Percentiles rank a stretch among this genome's conserved stretches.
Conservation (phyloP, 1,140 invertebrate genomes). For the Dufourea novaeangliae region DNA sequence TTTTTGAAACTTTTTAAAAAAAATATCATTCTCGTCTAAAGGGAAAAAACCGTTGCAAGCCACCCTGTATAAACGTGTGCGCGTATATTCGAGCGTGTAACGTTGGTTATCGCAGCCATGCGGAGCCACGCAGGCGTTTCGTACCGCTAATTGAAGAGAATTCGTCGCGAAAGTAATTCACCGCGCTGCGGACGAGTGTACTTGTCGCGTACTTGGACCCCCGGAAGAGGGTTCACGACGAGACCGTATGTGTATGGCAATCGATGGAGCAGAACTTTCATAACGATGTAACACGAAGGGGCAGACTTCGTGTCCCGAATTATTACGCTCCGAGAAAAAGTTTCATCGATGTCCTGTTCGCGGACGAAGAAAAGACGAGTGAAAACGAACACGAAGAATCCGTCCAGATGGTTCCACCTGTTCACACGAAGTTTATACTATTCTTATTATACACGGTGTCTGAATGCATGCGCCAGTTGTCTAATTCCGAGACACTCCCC, state of each 20-base stretch:
- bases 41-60: no score
- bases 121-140: conserved; percentile 39
- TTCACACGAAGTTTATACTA: no score
- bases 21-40: no score
- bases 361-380: not conserved
- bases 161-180: conserved; percentile 56
- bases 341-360: not conserved
- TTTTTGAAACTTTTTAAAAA: no score
- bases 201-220: not conserved
- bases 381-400: not conserved
- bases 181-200: not conserved
- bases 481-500: conserved; percentile 29
- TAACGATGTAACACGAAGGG: not conserved
- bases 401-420: conserved; percentile 15
- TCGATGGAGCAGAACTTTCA: not conserved
- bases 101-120: not conserved
- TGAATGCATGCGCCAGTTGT: conserved; percentile 22
- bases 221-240: not conserved
- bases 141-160: conserved; percentile 63
- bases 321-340: not conserved
- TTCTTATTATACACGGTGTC: no score
- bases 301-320: not conserved
- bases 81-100: not conserved
- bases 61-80: not conserved
- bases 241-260: not conserved